Base-by-base conservation (phyloP, 1,140 invertebrate genomes). In the Rhopalosiphum padi region DNA sequence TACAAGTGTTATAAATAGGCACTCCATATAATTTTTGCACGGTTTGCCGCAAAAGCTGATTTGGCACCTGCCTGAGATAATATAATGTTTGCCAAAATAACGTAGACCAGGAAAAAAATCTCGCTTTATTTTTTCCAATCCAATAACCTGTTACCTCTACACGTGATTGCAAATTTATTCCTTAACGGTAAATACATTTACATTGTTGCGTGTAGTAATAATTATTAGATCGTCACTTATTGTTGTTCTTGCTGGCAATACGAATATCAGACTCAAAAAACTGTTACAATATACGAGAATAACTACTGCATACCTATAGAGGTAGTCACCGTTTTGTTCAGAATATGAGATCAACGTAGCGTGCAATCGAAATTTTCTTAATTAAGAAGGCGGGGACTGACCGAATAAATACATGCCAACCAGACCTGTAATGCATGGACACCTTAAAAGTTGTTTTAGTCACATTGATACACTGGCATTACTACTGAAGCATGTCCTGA, bases 1-100 rank as follows among this genome's bases (percentile, higher is more conserved):
- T 35, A 88, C 21, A 55, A 89, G 51, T 89, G 37, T 48, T 89
- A 89, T 89, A 89, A 51, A 89, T 53, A 77, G 60, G n/a, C n/a
- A 89, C n/a, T 53, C 35, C 87, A 8, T 35, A 51, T 88, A 23
- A 88, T 53, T 51, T 89, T 89, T 18, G 51, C 51, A 53, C 48
- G 35, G 88, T 55, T 89, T 30, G 4, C n/a, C 48, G 35, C n/a
- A 41, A 55, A 53, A 55, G 35, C 22, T 18, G 35, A 89, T 41
- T 89, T 89, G 51, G 88, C 88, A 89, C 11, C 22, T 89, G 35
- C 1, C 8, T 23, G 30, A 7, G n/a, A 4, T 53, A 41, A 53
- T 53, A 37, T 5, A 25, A 89, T 8, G 51, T 55, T 89, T 89
- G 88, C 88, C 88, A 89, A 89, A 89, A 55, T 55, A 11, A 22